These are phyloP conservation scores for Xestia rhomboidea DNA, from an alignment of 2,888 invertebrate species.

Conservation along the genomic window DNA sequence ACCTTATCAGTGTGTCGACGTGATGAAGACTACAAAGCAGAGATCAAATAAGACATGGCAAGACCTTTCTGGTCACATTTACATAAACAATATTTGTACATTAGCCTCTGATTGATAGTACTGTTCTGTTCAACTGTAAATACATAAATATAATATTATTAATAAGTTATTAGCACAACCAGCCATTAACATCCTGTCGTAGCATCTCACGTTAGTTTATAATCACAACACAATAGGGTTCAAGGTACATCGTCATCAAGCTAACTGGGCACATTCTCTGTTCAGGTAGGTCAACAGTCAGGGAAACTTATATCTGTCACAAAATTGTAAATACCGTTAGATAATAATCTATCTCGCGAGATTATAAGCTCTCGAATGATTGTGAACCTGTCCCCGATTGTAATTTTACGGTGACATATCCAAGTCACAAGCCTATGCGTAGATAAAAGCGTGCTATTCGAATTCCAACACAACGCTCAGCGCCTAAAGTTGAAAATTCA, in stretches of 20 bases:
- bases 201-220: slow-evolving; percentile 72
- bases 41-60: slow-evolving; percentile 88
- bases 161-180: slow-evolving; percentile 73
- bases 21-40: slow-evolving; percentile 84
- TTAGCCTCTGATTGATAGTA: slow-evolving; percentile 84
- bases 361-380: too few relatives aligned
- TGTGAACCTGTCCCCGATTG: too few relatives aligned
- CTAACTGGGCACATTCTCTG: slow-evolving; percentile 25
- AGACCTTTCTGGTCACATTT: slow-evolving; percentile 80
- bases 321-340: too few relatives aligned
- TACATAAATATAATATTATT: slow-evolving; percentile 60
- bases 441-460: background rate
- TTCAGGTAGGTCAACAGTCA: background rate
- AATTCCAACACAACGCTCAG: too few relatives aligned
- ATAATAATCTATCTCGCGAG: too few relatives aligned
- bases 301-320: too few relatives aligned
- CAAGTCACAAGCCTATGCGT: background rate
- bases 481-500: too few relatives aligned
- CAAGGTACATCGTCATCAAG: slow-evolving; percentile 52
- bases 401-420: too few relatives aligned
- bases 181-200: slow-evolving; percentile 68
- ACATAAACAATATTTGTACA: slow-evolving; percentile 83
- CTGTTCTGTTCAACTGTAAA: slow-evolving; percentile 80
- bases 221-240: slow-evolving; percentile 70
- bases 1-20: slow-evolving; percentile 67